Conservation (phyloP, 2,797 vertebrate genomes). For the Pelochelys cantorii region DNA sequence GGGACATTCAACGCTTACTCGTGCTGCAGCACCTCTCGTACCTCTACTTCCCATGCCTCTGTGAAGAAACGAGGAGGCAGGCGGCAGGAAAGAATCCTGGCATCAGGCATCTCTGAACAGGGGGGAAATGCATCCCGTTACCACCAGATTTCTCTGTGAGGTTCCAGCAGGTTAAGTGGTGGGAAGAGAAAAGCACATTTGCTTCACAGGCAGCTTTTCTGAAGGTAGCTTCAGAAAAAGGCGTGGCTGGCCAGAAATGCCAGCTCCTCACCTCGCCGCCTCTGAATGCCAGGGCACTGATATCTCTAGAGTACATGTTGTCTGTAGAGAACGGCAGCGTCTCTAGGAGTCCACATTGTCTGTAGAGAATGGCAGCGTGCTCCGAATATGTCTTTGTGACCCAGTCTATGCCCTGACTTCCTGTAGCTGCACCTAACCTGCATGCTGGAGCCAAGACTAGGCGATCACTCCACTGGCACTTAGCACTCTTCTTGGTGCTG, state of each 20-base stretch:
- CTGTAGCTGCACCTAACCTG: background rate
- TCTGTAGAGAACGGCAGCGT: no score
- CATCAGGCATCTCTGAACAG: background rate
- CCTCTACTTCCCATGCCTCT: no score
- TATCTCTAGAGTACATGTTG: background rate
- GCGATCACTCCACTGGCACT: background rate
- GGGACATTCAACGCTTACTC: no score
- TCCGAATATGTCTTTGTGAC: background rate
- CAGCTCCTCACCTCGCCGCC: background rate
- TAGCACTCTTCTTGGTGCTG: rapidly evolving
- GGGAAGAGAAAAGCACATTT: background rate
- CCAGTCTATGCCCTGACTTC: background rate
- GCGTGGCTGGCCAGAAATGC: rapidly evolving
- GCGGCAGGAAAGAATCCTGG: rapidly evolving
- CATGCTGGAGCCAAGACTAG: background rate
- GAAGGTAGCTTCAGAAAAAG: rapidly evolving
- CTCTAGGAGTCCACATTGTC: background rate
- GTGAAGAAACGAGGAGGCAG: background rate
- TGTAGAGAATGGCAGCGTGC: background rate
- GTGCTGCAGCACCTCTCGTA: no score
- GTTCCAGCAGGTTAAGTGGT: rapidly evolving
- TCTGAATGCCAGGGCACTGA: background rate
- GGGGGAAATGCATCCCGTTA: background rate
- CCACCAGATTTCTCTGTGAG: background rate
- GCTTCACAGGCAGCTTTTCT: background rate